Conservation (phyloP, 2,888 invertebrate genomes). For the Phengaris arion region DNA sequence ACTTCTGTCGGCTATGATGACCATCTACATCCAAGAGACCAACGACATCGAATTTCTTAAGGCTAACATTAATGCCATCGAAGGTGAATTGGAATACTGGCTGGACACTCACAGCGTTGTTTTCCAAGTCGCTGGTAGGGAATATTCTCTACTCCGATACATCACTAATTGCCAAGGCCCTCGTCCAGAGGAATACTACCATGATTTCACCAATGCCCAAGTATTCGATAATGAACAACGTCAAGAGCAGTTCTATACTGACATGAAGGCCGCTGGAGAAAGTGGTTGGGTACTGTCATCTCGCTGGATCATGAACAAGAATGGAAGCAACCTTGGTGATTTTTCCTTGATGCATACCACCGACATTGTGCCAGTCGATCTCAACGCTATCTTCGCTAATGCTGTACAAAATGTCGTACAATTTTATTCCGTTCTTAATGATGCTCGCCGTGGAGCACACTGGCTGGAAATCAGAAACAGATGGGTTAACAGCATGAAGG, state of each 20-base stretch:
- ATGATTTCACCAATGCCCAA: conserved; percentile 80
- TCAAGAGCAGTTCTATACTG: conserved; percentile 80
- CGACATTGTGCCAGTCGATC: conserved; percentile 87
- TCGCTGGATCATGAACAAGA: conserved; percentile 84
- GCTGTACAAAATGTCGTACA: conserved; percentile 82
- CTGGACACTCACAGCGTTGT: conserved; percentile 75
- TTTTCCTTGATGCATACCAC: conserved; percentile 82
- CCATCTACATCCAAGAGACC: conserved; percentile 82
- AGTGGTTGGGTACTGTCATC: conserved; percentile 94
- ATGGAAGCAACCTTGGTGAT: conserved; percentile 79
- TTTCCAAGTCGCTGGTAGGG: conserved; percentile 68
- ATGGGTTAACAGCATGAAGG: conserved; percentile 81
- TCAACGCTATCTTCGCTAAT: conserved; percentile 87
- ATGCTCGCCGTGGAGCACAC: conserved; percentile 64
- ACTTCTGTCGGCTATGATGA: conserved; percentile 84
- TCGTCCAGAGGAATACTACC: conserved; percentile 85
- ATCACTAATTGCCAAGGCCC: conserved; percentile 81
- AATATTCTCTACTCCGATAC: conserved; percentile 80
- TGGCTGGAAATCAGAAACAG: conserved; percentile 77
- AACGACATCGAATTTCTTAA: conserved; percentile 82
- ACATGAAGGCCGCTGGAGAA: conserved; percentile 89
- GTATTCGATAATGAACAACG: conserved; percentile 62
- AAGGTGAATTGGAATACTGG: conserved; percentile 84
- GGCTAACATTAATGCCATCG: conserved; percentile 77
- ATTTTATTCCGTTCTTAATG: conserved; percentile 77